Evolutionary conservation across 2,797 vertebrate genomes (phyloP), one percentile per base, ranked within the genome.

Genomic region (Crossoptilon crossoptilon): DNA sequence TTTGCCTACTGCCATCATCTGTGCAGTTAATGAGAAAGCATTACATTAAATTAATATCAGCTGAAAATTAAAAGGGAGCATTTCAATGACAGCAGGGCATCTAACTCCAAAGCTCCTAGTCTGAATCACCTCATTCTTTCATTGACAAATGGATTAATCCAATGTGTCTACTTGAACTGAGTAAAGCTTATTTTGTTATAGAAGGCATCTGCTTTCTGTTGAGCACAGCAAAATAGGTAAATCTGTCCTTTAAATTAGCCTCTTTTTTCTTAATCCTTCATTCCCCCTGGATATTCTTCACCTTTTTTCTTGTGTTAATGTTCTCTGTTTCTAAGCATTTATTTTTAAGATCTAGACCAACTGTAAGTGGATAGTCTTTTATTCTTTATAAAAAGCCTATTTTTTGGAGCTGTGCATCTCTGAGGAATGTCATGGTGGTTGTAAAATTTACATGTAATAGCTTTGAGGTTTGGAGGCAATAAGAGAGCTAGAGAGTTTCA

Each of bases 391-490:
- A 95, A 94, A 84, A 85, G 21, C 17, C 63, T 87, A 35, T 81
- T 91, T 94, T 1, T 39, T 26, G 39, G 29, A 39, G 16, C 83
- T 94, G 26, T 35, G 55, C 14, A 72, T 79, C 1, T 17, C 79
- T 75, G 59, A 93, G 88, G 81, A n/a, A 91, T 31, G 81, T 31
- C 33, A 21, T 18, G 15, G 44, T 53, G 33, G 68, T 81, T 88
- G 41, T 87, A 94, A 96, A 95, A 95, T 92, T 94, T 95, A 51
- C 60, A 78, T 3, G 5, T 62, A 90, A 88, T 91, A 87, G 22
- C 80, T 95, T 72, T 88, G 87, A 93, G 93, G 63, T 87, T 96
- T 94, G 79, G 33, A 95, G 29, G 74, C 14, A 94, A 35, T 81
- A 91, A 93, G 49, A 94, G n/a, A 91, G 29, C 39, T 76, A 56